Conservation (phyloP, 2,888 invertebrate species). For the Acleris sparsana region DNA sequence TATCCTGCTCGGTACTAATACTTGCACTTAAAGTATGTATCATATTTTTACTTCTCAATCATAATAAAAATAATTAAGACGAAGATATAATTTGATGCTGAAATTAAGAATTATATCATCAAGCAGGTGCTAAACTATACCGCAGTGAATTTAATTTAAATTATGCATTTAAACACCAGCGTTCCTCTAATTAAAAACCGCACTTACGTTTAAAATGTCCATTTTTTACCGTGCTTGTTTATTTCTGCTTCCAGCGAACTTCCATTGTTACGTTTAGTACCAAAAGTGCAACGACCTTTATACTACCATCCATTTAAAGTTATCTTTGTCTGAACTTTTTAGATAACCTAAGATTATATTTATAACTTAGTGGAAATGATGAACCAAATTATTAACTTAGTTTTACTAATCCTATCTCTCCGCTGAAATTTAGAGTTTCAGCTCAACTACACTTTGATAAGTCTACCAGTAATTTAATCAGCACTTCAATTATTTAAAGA, state of each 20-base stretch:
- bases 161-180: constrained; percentile 5
- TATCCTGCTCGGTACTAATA: too few species aligned
- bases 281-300: neutral
- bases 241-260: neutral
- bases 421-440: too few species aligned
- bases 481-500: too few species aligned
- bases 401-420: too few species aligned
- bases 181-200: constrained; percentile 23
- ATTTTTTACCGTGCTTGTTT: constrained; percentile 2
- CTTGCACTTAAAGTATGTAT: too few species aligned
- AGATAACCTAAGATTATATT: neutral
- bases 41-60: too few species aligned
- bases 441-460: too few species aligned
- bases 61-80: too few species aligned
- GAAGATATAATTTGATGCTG: too few species aligned
- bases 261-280: neutral
- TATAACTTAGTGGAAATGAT: neutral
- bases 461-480: too few species aligned
- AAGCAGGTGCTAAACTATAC: neutral
- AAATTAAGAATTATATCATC: too few species aligned
- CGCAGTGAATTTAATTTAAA: constrained; percentile 3
- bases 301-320: neutral
- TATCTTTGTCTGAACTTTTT: neutral
- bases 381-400: too few species aligned
- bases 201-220: constrained; percentile 9